Evolutionary conservation across 1,140 invertebrate species (phyloP).

Genomic region (Cherax quadricarinatus): DNA sequence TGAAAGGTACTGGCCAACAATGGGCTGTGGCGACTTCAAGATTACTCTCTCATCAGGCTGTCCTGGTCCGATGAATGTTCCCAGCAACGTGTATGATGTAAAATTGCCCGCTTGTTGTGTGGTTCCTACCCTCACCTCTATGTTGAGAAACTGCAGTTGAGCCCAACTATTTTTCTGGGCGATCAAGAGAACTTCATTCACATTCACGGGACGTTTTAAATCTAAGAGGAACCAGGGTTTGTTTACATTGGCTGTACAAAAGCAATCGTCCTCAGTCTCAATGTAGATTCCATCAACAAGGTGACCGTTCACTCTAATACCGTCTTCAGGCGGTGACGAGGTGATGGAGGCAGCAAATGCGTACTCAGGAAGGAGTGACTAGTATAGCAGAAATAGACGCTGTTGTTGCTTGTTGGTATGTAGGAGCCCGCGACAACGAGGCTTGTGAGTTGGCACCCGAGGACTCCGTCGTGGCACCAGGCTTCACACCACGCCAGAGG

Average conservation of each 20-base stretch:
- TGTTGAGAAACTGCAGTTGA: not conserved
- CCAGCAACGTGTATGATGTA: slow-evolving; percentile 6
- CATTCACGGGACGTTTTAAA: not conserved
- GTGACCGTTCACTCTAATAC: not conserved
- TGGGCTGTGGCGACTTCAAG: not conserved
- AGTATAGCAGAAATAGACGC: not conserved
- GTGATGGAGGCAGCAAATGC: not conserved
- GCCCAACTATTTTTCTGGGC: not conserved
- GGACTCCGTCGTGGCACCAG: slow-evolving; percentile 1
- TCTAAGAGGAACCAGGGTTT: not conserved
- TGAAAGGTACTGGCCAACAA: slow-evolving; percentile 13
- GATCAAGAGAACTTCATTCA: not conserved
- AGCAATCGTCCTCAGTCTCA: no score
- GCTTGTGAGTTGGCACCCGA: slow-evolving; percentile 3
- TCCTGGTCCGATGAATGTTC: not conserved
- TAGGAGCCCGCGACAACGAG: not conserved
- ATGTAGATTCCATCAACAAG: no score
- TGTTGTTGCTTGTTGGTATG: not conserved
- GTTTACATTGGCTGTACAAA: no score
- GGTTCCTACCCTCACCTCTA: not conserved
- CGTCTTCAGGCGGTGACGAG: not conserved
- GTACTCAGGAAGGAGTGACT: not conserved
- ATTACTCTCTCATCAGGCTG: not conserved
- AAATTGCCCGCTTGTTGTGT: slow-evolving; percentile 4
- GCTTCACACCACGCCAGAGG: not conserved